phyloP scores from a whole-genome alignment of 2,888 invertebrate genomes.

The Eristalis intricaria region DNA sequence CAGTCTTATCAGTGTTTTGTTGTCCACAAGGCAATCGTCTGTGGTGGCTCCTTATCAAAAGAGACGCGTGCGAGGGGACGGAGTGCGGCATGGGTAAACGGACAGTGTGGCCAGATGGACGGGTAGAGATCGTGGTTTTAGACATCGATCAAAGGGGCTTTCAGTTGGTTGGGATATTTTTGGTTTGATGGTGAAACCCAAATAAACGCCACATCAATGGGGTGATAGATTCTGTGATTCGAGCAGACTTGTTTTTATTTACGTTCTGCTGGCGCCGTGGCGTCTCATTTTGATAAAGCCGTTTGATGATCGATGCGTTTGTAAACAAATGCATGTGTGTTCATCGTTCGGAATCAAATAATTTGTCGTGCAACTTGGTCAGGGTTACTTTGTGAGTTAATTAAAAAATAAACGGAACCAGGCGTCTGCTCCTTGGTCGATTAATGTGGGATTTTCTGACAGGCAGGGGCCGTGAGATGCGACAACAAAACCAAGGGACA shows the following conservation, averaged over 20 bases:
- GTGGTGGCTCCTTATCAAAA: background rate
- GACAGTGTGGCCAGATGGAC: conserved; percentile 1
- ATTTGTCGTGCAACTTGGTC: conserved; percentile 22
- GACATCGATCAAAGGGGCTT: background rate
- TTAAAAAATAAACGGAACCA: background rate
- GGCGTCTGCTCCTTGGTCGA: background rate
- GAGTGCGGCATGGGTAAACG: background rate
- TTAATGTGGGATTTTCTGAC: background rate
- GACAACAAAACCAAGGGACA: background rate
- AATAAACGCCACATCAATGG: background rate
- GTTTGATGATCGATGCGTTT: conserved; percentile 16
- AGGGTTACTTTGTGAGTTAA: background rate
- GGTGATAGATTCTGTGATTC: background rate
- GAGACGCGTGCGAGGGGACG: background rate
- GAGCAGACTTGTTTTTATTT: conserved; percentile 1
- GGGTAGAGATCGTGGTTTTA: background rate
- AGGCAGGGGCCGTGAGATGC: background rate
- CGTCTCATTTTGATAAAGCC: conserved; percentile 26
- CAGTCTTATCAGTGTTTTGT: conserved; percentile 41
- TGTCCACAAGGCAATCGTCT: background rate
- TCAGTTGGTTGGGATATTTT: background rate
- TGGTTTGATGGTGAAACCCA: background rate
- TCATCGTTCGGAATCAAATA: background rate
- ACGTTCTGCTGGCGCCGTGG: background rate
- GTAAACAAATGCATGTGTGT: conserved; percentile 21